Evolutionary conservation across 2,797 vertebrate species (phyloP), one percentile per base, ranked within the genome.

Genomic region (Antennarius maculatus): DNA sequence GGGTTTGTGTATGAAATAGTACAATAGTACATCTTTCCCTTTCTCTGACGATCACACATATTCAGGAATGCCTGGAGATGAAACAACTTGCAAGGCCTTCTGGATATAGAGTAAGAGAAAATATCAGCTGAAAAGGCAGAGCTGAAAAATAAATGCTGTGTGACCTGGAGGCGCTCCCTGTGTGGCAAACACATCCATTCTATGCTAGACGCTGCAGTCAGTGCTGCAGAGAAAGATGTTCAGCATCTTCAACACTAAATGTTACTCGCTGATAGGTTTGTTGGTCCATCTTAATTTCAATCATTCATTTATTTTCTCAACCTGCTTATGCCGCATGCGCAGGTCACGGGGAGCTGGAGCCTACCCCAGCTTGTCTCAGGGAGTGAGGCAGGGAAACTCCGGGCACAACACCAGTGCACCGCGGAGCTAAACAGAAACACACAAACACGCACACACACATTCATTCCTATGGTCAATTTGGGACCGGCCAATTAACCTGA

Each of bases 91-190:
- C 9, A 9, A 47, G 37, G 60, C 53, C 72, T 69, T 53, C 43
- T 46, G 57, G 56, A 63, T 54, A 63, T 1, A 1, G 41, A 13
- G 2, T 42, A 48, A 69, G 54, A 66, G 58, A 56, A 51, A 42
- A 45, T 53, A 49, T 62, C n/a, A 64, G 45, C 71, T 63, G 4
- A 55, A 7, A 12, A 57, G 66, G 54, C 61, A 66, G 68, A 71
- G 57, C 61, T 81, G 63, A 77, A 81, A 80, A 67, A 63, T 65
- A 67, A 68, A 80, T 80, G 64, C 27, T 3, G 37, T 71, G 75
- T 76, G 80, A 80, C 76, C 69, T 52, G 61, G 23, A 75, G 69
- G 69, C n/a, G 0, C 45, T 69, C 45, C 48, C 71, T 71, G 63
- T 64, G 81, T 71, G 64, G 53, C 27, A 70, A 69, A 82, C 52